Evolutionary conservation across 2,888 invertebrate species (phyloP).

Genomic region (Resseliella maxima): DNA sequence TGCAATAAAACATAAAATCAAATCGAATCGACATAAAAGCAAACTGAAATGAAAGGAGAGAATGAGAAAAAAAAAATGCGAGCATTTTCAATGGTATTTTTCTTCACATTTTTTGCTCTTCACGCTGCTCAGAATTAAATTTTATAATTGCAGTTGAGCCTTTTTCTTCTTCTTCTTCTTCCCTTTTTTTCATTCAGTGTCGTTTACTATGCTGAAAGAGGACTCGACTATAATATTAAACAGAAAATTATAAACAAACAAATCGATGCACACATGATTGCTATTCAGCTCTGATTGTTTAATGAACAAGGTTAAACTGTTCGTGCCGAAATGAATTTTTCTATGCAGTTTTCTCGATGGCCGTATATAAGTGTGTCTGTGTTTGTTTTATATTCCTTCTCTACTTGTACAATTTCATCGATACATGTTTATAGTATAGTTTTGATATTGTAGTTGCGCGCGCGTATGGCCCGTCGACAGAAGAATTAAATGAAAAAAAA

Average conservation of each 20-base stretch:
- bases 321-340: constrained; percentile 46
- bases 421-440: not conserved
- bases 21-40: not conserved
- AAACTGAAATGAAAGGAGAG: too few relatives aligned
- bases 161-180: not conserved
- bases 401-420: not conserved
- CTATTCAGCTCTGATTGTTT: not conserved
- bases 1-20: constrained; percentile 15
- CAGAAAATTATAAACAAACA: not conserved
- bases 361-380: not conserved
- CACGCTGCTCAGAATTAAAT: too few relatives aligned
- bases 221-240: not conserved
- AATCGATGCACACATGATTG: constrained; percentile 11
- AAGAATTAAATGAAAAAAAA: too few relatives aligned
- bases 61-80: too few relatives aligned
- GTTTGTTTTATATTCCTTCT: not conserved
- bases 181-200: not conserved
- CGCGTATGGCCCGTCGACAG: constrained; percentile 18
- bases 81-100: too few relatives aligned
- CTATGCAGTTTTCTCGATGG: not conserved
- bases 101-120: too few relatives aligned
- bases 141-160: too few relatives aligned
- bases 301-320: constrained; percentile 50
- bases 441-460: not conserved
- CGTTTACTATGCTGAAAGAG: not conserved